phyloP scores from a whole-genome alignment of 2,888 invertebrate species.

The Lagria hirta region DNA sequence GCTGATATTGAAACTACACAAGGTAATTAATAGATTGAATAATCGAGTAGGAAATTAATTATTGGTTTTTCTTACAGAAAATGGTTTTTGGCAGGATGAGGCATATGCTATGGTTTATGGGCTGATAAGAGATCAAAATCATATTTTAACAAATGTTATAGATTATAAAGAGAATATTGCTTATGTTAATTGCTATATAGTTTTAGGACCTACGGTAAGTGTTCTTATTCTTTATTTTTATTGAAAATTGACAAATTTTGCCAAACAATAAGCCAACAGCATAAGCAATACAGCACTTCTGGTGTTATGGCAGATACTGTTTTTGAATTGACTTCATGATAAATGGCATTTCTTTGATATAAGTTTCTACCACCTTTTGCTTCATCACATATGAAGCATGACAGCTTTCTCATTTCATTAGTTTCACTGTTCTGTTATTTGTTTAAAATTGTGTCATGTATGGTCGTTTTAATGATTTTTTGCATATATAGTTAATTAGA shows the following conservation, averaged over 20 bases:
- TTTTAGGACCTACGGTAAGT: conserved; percentile 53
- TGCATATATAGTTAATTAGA: no score
- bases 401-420: no score
- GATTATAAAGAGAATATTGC: conserved; percentile 79
- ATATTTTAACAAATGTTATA: conserved; percentile 86
- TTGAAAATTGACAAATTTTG: conserved; percentile 41
- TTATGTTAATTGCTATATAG: conserved; percentile 79
- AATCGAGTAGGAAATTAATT: not conserved
- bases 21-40: conserved; percentile 56
- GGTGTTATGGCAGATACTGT: no score
- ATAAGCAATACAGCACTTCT: no score
- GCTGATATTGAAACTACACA: conserved; percentile 79
- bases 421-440: no score
- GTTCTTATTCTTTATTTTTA: conserved; percentile 1
- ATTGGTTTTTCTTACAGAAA: conserved; percentile 49
- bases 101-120: conserved; percentile 77
- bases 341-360: no score
- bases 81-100: conserved; percentile 73
- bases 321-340: no score
- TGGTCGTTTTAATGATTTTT: no score
- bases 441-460: no score
- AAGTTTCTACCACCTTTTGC: no score
- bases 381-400: no score
- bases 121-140: conserved; percentile 77
- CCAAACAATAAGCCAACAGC: no score